Conservation (phyloP, 2,113 vertebrate genomes). For the Hystrix brachyura region DNA sequence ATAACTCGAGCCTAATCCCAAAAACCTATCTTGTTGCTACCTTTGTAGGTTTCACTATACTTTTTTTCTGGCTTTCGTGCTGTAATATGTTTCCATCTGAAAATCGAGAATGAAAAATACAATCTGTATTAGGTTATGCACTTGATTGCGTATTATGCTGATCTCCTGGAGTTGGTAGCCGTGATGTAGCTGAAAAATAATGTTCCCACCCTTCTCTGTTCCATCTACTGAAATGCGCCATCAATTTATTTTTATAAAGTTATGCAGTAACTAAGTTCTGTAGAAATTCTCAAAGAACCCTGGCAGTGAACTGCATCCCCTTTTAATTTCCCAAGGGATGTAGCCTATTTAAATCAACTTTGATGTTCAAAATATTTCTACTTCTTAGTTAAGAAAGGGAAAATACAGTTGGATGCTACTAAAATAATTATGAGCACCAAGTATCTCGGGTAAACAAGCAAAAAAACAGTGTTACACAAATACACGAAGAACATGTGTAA, state of each 20-base stretch:
- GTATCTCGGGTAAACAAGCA: conserved; percentile 63
- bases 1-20: background rate
- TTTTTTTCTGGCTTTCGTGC: conserved; percentile 26
- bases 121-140: conserved; percentile 34
- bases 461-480: conserved; percentile 34
- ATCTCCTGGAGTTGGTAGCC: conserved; percentile 57
- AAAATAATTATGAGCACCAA: conserved; percentile 76
- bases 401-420: conserved; percentile 67
- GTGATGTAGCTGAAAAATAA: background rate
- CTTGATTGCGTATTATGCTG: conserved; percentile 24
- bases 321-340: conserved; percentile 61
- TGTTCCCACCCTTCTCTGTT: background rate
- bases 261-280: background rate
- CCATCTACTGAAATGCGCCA: background rate
- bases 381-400: conserved; percentile 72
- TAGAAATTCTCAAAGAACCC: conserved; percentile 56
- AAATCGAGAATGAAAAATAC: conserved; percentile 45
- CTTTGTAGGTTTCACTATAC: background rate
- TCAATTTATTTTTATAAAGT: conserved; percentile 43
- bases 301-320: conserved; percentile 48
- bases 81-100: conserved; percentile 37
- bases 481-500: conserved; percentile 55
- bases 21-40: background rate
- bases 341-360: conserved; percentile 71
- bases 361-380: conserved; percentile 78